A percentile compares a stretch with the other conserved stretches of the same genome.
Conservation (phyloP, 2,113 vertebrate species). For the Entelurus aequoreus region DNA sequence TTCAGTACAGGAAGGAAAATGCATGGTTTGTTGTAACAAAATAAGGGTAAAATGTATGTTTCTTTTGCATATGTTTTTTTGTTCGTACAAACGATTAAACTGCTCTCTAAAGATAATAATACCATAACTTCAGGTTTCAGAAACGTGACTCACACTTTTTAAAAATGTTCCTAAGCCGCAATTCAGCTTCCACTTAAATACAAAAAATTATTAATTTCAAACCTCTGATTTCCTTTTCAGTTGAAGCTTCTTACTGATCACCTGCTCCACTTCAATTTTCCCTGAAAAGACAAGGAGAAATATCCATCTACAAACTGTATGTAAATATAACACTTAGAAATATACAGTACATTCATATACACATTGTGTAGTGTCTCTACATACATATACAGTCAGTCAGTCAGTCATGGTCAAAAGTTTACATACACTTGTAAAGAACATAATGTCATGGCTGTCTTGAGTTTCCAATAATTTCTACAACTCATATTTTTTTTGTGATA, state of each 20-base stretch:
- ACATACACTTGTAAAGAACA: too few relatives aligned
- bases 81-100: background rate
- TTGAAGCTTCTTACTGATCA: slow-evolving; percentile 67
- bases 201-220: slow-evolving; percentile 8
- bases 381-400: background rate
- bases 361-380: background rate
- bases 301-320: background rate
- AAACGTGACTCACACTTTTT: background rate
- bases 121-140: background rate
- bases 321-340: background rate
- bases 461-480: too few relatives aligned
- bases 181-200: background rate
- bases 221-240: slow-evolving; percentile 73
- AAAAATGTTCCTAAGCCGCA: background rate
- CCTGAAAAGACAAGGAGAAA: slow-evolving; percentile 51
- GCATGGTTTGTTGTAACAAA: background rate
- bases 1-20: too few relatives aligned
- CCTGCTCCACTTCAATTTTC: slow-evolving; percentile 62
- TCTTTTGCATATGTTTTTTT: background rate
- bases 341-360: background rate
- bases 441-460: too few relatives aligned
- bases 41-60: background rate
- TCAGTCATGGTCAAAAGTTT: too few relatives aligned
- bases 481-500: too few relatives aligned
- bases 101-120: background rate